These are phyloP conservation scores for Hyles vespertilio DNA, from an alignment of 1,140 invertebrate genomes.

Conservation along the genomic window DNA sequence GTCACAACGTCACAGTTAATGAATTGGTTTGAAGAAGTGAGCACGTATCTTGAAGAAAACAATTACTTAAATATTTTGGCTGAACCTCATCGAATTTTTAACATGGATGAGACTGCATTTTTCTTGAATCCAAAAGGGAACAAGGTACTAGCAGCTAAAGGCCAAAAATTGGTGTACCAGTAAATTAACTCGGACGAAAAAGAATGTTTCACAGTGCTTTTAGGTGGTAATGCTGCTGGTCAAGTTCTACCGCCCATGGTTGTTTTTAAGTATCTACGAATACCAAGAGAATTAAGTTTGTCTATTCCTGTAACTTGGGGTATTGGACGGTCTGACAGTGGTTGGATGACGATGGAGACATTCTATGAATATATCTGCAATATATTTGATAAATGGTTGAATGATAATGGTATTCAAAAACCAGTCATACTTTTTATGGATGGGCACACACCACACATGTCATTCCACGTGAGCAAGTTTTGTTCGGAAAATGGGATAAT, in stretches of 20 bases:
- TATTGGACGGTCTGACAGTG: constrained; percentile 45
- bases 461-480: constrained; percentile 44
- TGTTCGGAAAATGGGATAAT: constrained; percentile 55
- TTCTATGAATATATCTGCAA: constrained; percentile 67
- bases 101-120: constrained; percentile 34
- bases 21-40: too few relatives aligned
- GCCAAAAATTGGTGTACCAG: constrained; percentile 40
- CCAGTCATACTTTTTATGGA: constrained; percentile 63
- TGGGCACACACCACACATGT: constrained; percentile 56
- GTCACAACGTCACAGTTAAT: constrained; percentile 13
- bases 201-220: constrained; percentile 50
- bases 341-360: constrained; percentile 57
- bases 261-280: constrained; percentile 14
- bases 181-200: constrained; percentile 44
- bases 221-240: constrained; percentile 51
- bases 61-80: constrained; percentile 8
- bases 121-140: constrained; percentile 32
- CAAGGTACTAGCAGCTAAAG: constrained; percentile 36
- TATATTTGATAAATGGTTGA: constrained; percentile 36
- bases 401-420: constrained; percentile 33
- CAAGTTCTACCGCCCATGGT: constrained; percentile 47
- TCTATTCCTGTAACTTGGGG: constrained; percentile 13
- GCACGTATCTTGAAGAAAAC: constrained; percentile 4
- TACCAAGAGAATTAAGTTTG: not conserved
- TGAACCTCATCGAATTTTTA: constrained; percentile 22